phyloP scores from a whole-genome alignment of 2,888 invertebrate species.

The Netelia melanura region DNA sequence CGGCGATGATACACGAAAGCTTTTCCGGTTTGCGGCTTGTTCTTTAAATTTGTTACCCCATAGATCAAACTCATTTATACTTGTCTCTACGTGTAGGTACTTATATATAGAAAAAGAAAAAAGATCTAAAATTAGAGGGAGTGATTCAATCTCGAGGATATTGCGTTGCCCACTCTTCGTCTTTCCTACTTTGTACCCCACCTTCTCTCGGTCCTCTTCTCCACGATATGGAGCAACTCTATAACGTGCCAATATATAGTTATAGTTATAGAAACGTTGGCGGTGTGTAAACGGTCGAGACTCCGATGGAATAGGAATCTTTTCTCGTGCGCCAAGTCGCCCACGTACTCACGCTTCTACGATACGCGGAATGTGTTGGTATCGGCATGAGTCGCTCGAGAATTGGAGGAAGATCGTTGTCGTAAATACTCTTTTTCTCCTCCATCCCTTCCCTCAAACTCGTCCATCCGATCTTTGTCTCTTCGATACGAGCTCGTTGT shows the following conservation, averaged over 20 bases:
- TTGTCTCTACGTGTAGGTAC: not conserved
- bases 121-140: constrained; percentile 38
- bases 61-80: too few relatives aligned
- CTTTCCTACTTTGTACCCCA: not conserved
- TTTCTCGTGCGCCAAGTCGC: constrained; percentile 26
- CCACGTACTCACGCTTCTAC: constrained; percentile 35
- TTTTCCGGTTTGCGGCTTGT: too few relatives aligned
- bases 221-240: not conserved
- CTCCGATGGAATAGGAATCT: not conserved
- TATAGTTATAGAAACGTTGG: not conserved
- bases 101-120: constrained; percentile 12
- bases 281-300: constrained; percentile 35
- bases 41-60: too few relatives aligned
- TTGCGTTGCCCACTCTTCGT: constrained; percentile 33
- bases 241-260: not conserved
- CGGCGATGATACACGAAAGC: too few relatives aligned
- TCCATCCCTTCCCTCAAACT: too few relatives aligned
- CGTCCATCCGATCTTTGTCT: not conserved
- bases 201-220: not conserved
- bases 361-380: constrained; percentile 4
- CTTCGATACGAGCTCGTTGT: not conserved
- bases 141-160: constrained; percentile 52
- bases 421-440: constrained; percentile 22
- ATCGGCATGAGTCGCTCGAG: not conserved
- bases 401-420: constrained; percentile 30